These are phyloP conservation scores for Diorhabda elongata DNA, from an alignment of 1,140 invertebrate genomes.

Conservation along the genomic window DNA sequence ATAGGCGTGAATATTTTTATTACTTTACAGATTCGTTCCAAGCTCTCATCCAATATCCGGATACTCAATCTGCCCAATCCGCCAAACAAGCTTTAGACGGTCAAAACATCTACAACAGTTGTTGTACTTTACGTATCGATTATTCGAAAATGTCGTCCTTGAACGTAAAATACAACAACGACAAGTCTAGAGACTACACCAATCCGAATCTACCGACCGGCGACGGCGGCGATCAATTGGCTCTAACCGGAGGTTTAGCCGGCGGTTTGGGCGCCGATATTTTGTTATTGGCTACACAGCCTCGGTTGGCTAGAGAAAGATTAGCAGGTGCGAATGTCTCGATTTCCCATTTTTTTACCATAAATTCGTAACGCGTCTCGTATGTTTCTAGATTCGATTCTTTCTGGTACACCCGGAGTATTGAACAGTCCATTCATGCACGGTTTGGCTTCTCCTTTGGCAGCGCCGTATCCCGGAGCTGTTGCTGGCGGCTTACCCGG, in stretches of 20 bases:
- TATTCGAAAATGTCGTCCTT: constrained; percentile 96
- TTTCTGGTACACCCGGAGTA: constrained; percentile 68
- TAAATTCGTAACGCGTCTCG: neutral
- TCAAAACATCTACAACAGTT: constrained; percentile 98
- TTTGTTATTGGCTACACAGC: constrained; percentile 49
- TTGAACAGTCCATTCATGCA: constrained; percentile 80
- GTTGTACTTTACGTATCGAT: constrained; percentile 98
- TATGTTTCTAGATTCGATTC: constrained; percentile 39
- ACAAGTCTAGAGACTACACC: constrained; percentile 98
- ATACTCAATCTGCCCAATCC: constrained; percentile 91
- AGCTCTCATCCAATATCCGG: constrained; percentile 97
- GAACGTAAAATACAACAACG: constrained; percentile 99
- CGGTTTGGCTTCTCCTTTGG: constrained; percentile 65
- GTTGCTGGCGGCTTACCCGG: constrained; percentile 68
- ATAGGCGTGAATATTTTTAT: neutral
- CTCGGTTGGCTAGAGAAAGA: constrained; percentile 45
- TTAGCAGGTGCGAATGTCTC: constrained; percentile 40
- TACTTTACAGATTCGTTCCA: constrained; percentile 91
- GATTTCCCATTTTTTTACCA: neutral
- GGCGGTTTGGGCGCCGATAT: constrained; percentile 54
- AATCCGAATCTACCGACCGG: constrained; percentile 95
- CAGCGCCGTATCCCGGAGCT: constrained; percentile 62
- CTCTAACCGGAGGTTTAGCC: constrained; percentile 56
- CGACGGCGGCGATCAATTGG: constrained; percentile 57
- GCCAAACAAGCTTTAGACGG: constrained; percentile 96